Conservation (phyloP, 2,797 vertebrate genomes). For the Hyperoplus lanceolatus region DNA sequence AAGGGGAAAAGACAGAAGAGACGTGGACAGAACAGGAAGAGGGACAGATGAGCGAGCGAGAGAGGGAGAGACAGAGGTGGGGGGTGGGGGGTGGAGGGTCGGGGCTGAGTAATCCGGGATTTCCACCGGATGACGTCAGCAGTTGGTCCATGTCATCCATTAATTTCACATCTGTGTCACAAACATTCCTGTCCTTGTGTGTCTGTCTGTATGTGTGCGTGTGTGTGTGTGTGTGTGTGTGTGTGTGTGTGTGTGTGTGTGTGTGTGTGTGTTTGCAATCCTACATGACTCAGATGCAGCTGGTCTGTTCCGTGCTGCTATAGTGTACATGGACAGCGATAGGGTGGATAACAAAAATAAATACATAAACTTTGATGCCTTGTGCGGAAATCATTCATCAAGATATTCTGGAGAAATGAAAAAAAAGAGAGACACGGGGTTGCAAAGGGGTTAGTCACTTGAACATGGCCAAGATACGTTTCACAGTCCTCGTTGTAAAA, state of each 20-base stretch:
- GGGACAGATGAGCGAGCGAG: slow-evolving; percentile 28
- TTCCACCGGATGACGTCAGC: slow-evolving; percentile 86
- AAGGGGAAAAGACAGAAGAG: slow-evolving; percentile 25
- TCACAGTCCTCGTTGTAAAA: slow-evolving; percentile 19
- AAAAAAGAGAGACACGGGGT: neutral
- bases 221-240: slow-evolving; percentile 14
- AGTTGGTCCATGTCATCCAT: slow-evolving; percentile 79
- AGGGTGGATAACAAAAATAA: slow-evolving; percentile 20
- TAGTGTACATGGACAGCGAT: slow-evolving; percentile 41
- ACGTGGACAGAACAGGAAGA: slow-evolving; percentile 14
- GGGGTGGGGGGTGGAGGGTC: slow-evolving; percentile 10
- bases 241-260: slow-evolving; percentile 19
- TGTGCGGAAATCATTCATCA: slow-evolving; percentile 16
- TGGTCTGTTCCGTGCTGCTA: slow-evolving; percentile 53
- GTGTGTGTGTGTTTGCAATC: slow-evolving; percentile 35
- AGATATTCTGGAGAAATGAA: neutral
- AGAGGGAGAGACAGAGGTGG: slow-evolving; percentile 42
- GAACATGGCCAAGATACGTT: neutral
- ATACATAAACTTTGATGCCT: slow-evolving; percentile 20
- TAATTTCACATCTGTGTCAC: slow-evolving; percentile 78
- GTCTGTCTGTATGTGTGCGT: neutral
- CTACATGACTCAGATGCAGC: slow-evolving; percentile 79
- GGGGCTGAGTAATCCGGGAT: slow-evolving; percentile 85
- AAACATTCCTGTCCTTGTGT: slow-evolving; percentile 44
- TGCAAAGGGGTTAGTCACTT: neutral